These are phyloP conservation scores for Drosophila glabriapex DNA, from an alignment of 2,888 invertebrate genomes.

Conservation along the genomic window DNA sequence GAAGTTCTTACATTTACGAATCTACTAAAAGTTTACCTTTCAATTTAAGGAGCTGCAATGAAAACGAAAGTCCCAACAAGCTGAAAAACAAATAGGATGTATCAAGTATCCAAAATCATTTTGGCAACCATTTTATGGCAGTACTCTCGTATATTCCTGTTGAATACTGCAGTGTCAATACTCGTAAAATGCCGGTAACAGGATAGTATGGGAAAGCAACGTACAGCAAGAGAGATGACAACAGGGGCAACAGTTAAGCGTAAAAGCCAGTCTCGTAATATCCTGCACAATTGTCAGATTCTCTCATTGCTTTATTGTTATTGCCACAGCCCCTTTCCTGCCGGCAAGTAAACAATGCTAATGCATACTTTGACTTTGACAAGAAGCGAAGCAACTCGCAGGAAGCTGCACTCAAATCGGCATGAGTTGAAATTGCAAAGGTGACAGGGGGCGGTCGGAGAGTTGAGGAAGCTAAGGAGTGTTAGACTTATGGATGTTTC, in stretches of 20 bases:
- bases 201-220: not conserved
- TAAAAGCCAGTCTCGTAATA: conserved; percentile 55
- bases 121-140: conserved; percentile 31
- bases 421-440: conserved; percentile 4
- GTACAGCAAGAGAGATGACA: not conserved
- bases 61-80: not conserved
- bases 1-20: not conserved
- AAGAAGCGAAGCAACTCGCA: conserved; percentile 31
- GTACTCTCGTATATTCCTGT: conserved; percentile 8
- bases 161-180: conserved; percentile 35
- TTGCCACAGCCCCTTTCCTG: conserved; percentile 27
- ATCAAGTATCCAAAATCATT: conserved; percentile 23
- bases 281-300: conserved; percentile 68
- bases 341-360: conserved; percentile 71
- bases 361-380: conserved; percentile 65
- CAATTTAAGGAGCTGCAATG: conserved; percentile 14
- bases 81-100: conserved; percentile 30
- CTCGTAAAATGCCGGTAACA: conserved; percentile 34
- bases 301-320: conserved; percentile 60
- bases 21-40: conserved; percentile 3
- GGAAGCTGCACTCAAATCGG: conserved; percentile 30
- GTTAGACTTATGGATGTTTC: conserved; percentile 38
- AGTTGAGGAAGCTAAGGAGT: not conserved
- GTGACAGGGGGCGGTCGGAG: not conserved
- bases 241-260: conserved; percentile 44